These are phyloP conservation scores for Lysandra bellargus DNA, from an alignment of 2,888 invertebrate genomes.

Conservation along the genomic window DNA sequence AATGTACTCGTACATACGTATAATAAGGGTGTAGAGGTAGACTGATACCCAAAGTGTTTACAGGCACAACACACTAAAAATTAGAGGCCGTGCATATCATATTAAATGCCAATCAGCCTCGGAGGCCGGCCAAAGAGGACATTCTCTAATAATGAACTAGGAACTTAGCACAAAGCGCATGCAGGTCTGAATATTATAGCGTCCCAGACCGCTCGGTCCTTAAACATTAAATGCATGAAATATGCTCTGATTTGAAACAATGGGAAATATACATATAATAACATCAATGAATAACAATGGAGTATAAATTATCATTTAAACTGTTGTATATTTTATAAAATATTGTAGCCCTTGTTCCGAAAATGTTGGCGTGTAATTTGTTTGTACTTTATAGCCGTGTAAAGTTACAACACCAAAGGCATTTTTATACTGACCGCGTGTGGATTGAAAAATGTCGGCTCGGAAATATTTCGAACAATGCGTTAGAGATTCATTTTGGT, in stretches of 20 bases:
- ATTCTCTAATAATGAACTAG: slow-evolving; percentile 15
- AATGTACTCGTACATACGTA: not conserved
- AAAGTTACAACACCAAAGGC: slow-evolving; percentile 34
- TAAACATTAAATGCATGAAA: slow-evolving; percentile 79
- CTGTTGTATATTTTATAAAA: slow-evolving; percentile 80
- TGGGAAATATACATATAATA: slow-evolving; percentile 81
- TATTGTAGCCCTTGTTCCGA: slow-evolving; percentile 72
- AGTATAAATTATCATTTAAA: slow-evolving; percentile 81
- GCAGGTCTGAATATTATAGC: slow-evolving; percentile 36
- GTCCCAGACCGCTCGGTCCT: slow-evolving; percentile 51
- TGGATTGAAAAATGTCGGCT: slow-evolving; percentile 20
- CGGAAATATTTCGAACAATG: slow-evolving; percentile 25
- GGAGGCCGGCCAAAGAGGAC: not conserved
- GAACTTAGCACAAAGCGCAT: slow-evolving; percentile 19
- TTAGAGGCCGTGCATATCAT: slow-evolving; percentile 2
- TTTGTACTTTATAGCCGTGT: slow-evolving; percentile 33
- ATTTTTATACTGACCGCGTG: slow-evolving; percentile 31
- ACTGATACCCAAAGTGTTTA: not conserved
- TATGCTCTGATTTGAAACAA: slow-evolving; percentile 81
- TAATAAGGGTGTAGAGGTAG: too few species aligned
- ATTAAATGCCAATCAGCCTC: slow-evolving; percentile 19
- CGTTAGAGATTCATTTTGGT: not conserved
- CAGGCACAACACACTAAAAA: slow-evolving; percentile 10
- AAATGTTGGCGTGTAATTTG: slow-evolving; percentile 59
- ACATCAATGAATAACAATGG: slow-evolving; percentile 81